Evolutionary conservation across 2,888 invertebrate genomes (phyloP), one percentile per base, ranked within the genome.

Genomic region (Carabus problematicus): DNA sequence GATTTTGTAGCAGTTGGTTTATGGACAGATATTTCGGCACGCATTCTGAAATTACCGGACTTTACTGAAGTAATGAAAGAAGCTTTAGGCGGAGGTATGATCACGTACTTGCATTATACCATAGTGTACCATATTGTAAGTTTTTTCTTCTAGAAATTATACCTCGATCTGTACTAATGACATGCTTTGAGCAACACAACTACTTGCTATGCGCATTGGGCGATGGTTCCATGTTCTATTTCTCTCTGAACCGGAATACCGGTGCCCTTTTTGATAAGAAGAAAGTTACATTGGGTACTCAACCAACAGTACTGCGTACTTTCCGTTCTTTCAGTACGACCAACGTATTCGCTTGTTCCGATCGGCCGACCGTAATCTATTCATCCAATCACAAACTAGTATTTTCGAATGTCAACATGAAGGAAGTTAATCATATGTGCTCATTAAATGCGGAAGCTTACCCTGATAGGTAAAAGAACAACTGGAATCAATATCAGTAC

Each of bases 301-400:
- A 98, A 79, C 98, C 98, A 11, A 98, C 97, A 0, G 94, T 94
- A 11, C 84, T 99, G 66, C 87, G 92, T 71, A 94, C 94, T 7
- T 98, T 99, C 80, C 88, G 92, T 73, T 93, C 95, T 0, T 85
- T 94, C 62, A 91, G 94, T 11, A 97, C 97, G 0, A 95, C 94
- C 12, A 98, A 98, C 81, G 97, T 99, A 42, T 99, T 99, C 84
- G 99, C 98, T 18, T 99, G 99, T 81, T 98, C 97, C 0, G 98
- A 99, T 82, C 88, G 98, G 60, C 98, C 98, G 0, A 98, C 98
- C 0, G 98, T 99, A 11, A 98, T 99, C 74, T 99, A 98, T 84
- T 98, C 97, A 4, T 97, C 97, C n/a, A 98, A 98, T 83, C 96
- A 97, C 81, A 98, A 98, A 82, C 86, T 98, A 41, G 97, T 98